Evolutionary conservation across 2,888 invertebrate genomes (phyloP).

Genomic region (Tryphoninae sp.): DNA sequence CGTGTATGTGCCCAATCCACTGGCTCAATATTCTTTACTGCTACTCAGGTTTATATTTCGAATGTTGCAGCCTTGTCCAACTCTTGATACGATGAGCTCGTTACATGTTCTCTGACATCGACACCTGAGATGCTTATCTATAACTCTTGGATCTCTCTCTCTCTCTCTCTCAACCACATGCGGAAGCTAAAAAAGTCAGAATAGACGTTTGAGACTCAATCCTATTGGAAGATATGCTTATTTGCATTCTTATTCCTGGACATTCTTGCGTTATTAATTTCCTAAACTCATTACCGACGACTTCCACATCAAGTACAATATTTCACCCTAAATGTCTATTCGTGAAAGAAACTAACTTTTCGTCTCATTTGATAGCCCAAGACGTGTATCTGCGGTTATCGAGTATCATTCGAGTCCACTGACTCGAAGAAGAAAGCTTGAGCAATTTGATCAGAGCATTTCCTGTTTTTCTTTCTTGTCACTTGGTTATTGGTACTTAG

Average conservation of each 20-base stretch:
- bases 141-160: not conserved
- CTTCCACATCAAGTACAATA: not conserved
- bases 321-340: not conserved
- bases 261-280: not conserved
- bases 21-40: not conserved
- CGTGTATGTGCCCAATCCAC: conserved; percentile 47
- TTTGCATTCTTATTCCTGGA: not conserved
- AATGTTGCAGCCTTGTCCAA: not conserved
- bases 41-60: too few species aligned
- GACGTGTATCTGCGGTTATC: not conserved
- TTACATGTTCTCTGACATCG: not conserved
- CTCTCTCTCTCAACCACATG: not conserved
- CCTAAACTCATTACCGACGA: not conserved
- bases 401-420: not conserved
- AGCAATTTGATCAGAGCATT: not conserved
- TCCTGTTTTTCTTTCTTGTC: not conserved
- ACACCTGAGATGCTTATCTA: not conserved
- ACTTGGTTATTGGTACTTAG: not conserved
- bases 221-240: not conserved
- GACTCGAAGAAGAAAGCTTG: not conserved
- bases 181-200: not conserved
- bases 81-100: not conserved
- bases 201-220: not conserved
- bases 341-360: not conserved
- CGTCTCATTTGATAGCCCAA: not conserved